Base-by-base conservation (phyloP, 2,113 vertebrate genomes). In the Rana temporaria region DNA sequence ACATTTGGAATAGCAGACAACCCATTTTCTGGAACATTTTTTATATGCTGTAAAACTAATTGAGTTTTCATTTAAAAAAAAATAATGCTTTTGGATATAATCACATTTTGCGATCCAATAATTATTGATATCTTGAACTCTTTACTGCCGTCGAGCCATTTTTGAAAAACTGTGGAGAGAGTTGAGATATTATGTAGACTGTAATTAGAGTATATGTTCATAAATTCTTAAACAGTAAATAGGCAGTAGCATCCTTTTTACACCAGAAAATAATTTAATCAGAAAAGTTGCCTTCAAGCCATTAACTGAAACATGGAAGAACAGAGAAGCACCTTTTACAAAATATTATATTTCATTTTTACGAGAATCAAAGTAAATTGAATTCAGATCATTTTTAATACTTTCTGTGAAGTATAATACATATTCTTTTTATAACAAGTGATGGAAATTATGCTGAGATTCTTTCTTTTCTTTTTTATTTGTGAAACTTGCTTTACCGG, bases 301-400 rank as follows among this genome's bases (percentile, higher is more conserved):
- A 59, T 69, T 79, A 60, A 70, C 34, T 22, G 65, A 68, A 66
- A 65, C 15, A 12, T 68, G n/a, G 22, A 67, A 79, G 77, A 68
- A 68, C 26, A 69, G 24, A 52, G 34, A 79, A 60, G 56, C 65
- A 69, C 67, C n/a, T 80, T 80, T 60, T 80, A 80, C 55, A 62
- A 70, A 42, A 80, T 70, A 11, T 34, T 17, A 80, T 80, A 70
- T 80, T 70, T 68, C 22, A 48, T 68, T 80, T 71, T 80, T 60
- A 80, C 62, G 56, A 80, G 53, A 80, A 70, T 62, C 78, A 80
- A 80, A 62, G 55, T 57, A 80, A 80, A 80, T 80, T 60, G n/a
- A 52, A 80, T 80, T 62, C 19, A 38, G 42, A 62, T 80, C 56
- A 48, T 17, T 22, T 80, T 38, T 71, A 26, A 62, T 62, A 71